phyloP scores from a whole-genome alignment of 2,113 vertebrate species.

The Machaerirhynchus nigripectus region DNA sequence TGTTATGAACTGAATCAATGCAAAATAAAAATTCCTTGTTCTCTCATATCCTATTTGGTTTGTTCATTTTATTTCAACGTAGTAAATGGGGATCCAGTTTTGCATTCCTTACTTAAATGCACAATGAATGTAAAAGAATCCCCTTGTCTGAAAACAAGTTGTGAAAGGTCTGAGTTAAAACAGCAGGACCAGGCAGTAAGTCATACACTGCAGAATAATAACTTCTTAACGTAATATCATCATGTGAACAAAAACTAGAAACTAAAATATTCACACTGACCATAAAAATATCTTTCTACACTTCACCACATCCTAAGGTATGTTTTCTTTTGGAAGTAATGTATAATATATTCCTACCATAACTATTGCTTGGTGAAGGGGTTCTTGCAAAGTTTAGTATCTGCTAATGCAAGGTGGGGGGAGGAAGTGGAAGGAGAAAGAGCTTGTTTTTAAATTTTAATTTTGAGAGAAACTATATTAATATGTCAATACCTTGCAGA shows the following conservation, averaged over 20 bases:
- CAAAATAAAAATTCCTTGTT: slow-evolving; percentile 25
- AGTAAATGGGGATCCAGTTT: neutral
- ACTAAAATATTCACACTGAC: neutral
- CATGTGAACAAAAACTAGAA: neutral
- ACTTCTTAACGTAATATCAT: neutral
- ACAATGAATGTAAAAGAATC: neutral
- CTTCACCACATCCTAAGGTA: slow-evolving; percentile 30
- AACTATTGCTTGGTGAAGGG: neutral
- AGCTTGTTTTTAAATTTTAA: neutral
- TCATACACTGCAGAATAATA: neutral
- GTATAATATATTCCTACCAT: neutral
- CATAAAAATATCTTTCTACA: slow-evolving; percentile 19
- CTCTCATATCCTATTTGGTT: neutral
- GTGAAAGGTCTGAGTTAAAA: slow-evolving; percentile 6
- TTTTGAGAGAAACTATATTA: neutral
- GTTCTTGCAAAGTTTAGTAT: neutral
- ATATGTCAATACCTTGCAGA: neutral
- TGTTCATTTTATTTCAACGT: neutral
- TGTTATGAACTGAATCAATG: neutral
- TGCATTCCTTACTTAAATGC: neutral
- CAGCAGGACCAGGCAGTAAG: neutral
- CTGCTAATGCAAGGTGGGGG: neutral
- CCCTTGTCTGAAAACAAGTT: neutral
- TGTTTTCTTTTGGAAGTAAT: slow-evolving; percentile 49
- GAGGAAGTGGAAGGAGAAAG: neutral